Base-by-base conservation (phyloP, 2,888 invertebrate species). In the Polymixis lichenea region DNA sequence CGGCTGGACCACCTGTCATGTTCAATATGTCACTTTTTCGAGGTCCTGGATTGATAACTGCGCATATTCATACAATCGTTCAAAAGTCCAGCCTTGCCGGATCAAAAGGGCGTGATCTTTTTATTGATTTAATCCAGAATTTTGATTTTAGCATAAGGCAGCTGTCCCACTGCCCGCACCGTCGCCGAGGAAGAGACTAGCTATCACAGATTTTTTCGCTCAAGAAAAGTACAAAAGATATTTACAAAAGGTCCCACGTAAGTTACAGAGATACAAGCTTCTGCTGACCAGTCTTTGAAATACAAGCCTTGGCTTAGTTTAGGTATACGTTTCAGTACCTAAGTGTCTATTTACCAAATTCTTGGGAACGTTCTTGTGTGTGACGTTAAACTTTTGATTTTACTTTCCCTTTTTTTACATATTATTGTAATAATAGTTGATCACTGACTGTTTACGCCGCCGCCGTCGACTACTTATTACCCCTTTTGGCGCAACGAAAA, bases 1-100 rank as follows among this genome's bases (percentile, higher is more conserved):
- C 25, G 22, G n/a, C n/a, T 55, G 22, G 55, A 65, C 53, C 28
- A 78, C 25, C 32, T 64, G 25, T 55, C 43, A 46, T 69, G 17
- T 62, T 51, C 17, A 28, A 46, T 49, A 1, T 22, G n/a, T 51
- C 15, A 25, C 2, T 66, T 22, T 49, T 38, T 32, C 15, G n/a
- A 28, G 43, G 4, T 55, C 13, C 5, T 72, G 17, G 28, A 11
- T 32, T 15, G 55, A 43, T 22, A 22, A 15, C 0, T 17, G 9
- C 5, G 19, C 15, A 25, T 9, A 38, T 51, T 71, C 1, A 49
- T 25, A n/a, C n/a, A n/a, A n/a, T n/a, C n/a, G n/a, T n/a, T 28
- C 22, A 25, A 38, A 38, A 38, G 22, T 51, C 7, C 38, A 66
- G 8, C 0, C 15, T 38, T 38, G 7, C 1, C 28, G 22, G 25